Conservation (phyloP, 2,797 vertebrate species). For the Sardinella longiceps region DNA sequence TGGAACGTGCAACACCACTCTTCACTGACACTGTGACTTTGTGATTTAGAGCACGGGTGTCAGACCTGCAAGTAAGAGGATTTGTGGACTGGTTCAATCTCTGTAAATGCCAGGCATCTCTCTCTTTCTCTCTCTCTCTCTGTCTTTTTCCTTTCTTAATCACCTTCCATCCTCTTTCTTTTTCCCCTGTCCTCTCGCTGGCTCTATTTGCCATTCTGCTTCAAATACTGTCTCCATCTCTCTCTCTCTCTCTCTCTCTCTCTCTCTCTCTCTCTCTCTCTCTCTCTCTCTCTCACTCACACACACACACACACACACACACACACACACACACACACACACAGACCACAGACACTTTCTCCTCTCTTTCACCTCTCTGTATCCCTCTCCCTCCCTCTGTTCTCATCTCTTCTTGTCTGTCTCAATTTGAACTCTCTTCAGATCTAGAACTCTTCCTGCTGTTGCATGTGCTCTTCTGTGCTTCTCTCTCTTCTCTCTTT, state of each 20-base stretch:
- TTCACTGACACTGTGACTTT: not conserved
- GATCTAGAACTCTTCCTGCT: not conserved
- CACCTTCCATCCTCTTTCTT: conserved; percentile 43
- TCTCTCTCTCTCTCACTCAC: not conserved
- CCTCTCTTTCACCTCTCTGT: not conserved
- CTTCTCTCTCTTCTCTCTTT: not conserved
- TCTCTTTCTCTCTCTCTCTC: not conserved
- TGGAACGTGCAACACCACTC: not conserved
- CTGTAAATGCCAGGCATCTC: not conserved
- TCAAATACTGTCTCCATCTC: conserved; percentile 49
- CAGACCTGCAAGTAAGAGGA: not conserved
- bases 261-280: conserved; percentile 7
- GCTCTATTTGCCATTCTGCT: not conserved
- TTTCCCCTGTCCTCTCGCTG: conserved; percentile 52
- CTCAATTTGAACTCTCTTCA: not conserved
- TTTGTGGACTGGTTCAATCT: not conserved
- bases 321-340: not conserved
- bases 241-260: conserved; percentile 43
- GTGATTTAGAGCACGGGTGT: not conserved
- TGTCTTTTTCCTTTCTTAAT: not conserved
- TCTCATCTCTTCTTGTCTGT: conserved; percentile 6
- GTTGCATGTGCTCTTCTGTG: not conserved
- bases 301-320: not conserved
- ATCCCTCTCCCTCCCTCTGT: not conserved
- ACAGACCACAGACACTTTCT: not conserved